Base-by-base conservation (phyloP, 1,140 invertebrate genomes). In the Drosophila jambulina region DNA sequence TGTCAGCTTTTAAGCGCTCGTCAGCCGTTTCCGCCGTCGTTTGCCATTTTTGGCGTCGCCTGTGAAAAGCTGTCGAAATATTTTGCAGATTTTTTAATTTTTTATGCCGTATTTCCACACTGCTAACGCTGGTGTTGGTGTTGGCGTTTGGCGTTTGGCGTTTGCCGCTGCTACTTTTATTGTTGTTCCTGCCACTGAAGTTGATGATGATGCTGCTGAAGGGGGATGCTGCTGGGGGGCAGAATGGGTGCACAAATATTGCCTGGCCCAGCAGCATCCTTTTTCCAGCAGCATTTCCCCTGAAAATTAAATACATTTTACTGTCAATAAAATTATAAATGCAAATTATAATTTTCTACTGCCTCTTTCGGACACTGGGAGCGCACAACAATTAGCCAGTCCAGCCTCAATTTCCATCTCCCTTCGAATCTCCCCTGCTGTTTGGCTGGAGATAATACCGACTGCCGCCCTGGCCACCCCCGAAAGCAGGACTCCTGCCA, bases 321-420 rank as follows among this genome's bases (percentile, higher is more conserved):
- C 80, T 88, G 84, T 88, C 84, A 88, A 88, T 88, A 88, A 88
- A 88, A 88, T 88, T 88, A 88, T 88, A 88, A 90, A 88, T 88
- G 84, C 84, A 88, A 88, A 88, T 90, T 88, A 88, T 88, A 90
- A 88, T 88, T 90, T 87, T 88, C 77, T 84, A 88, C 85, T 84
- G 85, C 84, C 85, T 67, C 81, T 53, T 78, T 83, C 54, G 85
- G 75, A 56, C 57, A 53, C 75, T 78, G 75, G 75, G 13, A n/a
- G 21, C 64, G 75, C 75, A 45, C 64, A 78, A 78, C 84, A 87
- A 87, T 87, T 87, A 87, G 84, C 82, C 76, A 49, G 36, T 43
- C 38, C 32, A 5, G 51, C 27, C 32, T 21, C 21, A 43, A 38
- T 27, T 9, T 15, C 25, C 56, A 13, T 3, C 29, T 27, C 56